phyloP scores from a whole-genome alignment of 92 coral and sea anemone genomes.

The Phenganax subtilis region DNA sequence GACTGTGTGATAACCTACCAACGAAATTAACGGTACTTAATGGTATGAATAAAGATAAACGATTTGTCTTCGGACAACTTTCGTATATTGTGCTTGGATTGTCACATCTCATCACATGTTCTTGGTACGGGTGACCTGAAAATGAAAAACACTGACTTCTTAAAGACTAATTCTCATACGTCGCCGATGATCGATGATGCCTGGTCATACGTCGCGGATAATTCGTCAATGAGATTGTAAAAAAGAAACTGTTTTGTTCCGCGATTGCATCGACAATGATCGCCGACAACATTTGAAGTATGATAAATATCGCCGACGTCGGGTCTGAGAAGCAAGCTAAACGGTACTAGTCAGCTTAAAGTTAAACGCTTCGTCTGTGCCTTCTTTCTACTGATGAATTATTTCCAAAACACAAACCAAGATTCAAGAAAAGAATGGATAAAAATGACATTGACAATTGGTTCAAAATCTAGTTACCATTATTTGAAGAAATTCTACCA shows the following conservation, averaged over 20 bases:
- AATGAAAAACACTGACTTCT: background rate
- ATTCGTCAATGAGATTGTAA: background rate
- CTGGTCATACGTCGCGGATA: background rate
- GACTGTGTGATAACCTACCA: background rate
- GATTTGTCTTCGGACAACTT: constrained; percentile 66
- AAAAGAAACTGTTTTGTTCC: background rate
- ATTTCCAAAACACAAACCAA: too few relatives aligned
- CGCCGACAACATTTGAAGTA: too few relatives aligned
- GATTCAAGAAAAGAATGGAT: too few relatives aligned
- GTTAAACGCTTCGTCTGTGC: too few relatives aligned
- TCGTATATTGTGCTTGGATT: constrained; percentile 58
- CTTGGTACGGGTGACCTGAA: constrained; percentile 73
- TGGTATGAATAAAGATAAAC: constrained; percentile 65
- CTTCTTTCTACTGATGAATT: too few relatives aligned
- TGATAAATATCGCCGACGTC: too few relatives aligned
- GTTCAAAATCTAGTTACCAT: too few relatives aligned
- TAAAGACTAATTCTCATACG: background rate
- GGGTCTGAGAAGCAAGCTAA: too few relatives aligned
- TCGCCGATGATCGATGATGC: too few relatives aligned
- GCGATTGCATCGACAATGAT: background rate
- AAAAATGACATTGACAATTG: too few relatives aligned
- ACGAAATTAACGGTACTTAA: constrained; percentile 62
- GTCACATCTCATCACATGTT: constrained; percentile 86
- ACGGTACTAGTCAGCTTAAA: too few relatives aligned
- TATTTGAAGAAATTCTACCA: too few relatives aligned